Conservation (phyloP, 92 coral and sea anemone genomes). For the Actinostola sp. region DNA sequence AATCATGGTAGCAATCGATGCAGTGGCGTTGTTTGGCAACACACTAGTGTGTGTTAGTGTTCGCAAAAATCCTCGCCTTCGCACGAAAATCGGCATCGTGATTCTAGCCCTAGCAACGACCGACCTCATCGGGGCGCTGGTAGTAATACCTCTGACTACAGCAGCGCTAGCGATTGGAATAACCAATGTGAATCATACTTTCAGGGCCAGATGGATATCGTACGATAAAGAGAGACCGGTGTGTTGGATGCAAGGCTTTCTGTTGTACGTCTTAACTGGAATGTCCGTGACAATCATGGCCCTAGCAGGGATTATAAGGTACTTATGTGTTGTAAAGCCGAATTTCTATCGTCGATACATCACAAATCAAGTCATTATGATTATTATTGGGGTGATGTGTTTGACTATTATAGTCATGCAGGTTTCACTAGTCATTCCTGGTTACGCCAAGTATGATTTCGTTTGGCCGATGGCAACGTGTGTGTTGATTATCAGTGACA, state of each 20-base stretch:
- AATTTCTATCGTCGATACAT: conserved; percentile 7
- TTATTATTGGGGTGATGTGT: not conserved
- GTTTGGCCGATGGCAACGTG: not conserved
- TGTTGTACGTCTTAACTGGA: not conserved
- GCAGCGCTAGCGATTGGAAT: not conserved
- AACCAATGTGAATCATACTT: not conserved
- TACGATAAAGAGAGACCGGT: not conserved
- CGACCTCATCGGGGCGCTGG: conserved; percentile 5
- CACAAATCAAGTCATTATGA: not conserved
- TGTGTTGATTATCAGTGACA: not conserved
- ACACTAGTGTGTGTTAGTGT: conserved; percentile 16
- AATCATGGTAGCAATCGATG: not conserved
- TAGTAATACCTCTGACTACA: not conserved
- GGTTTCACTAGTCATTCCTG: conserved; percentile 1
- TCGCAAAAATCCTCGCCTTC: conserved; percentile 22
- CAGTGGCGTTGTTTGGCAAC: conserved; percentile 11
- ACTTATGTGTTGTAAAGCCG: conserved; percentile 12
- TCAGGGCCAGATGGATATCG: conserved; percentile 2
- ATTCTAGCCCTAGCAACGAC: conserved; percentile 11
- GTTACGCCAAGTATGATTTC: conserved; percentile 5
- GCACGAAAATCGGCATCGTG: not conserved
- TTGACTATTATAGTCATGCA: not conserved
- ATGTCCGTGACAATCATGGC: conserved; percentile 1
- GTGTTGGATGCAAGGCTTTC: conserved; percentile 22
- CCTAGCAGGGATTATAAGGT: conserved; percentile 10